These are phyloP conservation scores for Hyles euphorbiae DNA, from an alignment of 1,140 invertebrate species.

Conservation along the genomic window DNA sequence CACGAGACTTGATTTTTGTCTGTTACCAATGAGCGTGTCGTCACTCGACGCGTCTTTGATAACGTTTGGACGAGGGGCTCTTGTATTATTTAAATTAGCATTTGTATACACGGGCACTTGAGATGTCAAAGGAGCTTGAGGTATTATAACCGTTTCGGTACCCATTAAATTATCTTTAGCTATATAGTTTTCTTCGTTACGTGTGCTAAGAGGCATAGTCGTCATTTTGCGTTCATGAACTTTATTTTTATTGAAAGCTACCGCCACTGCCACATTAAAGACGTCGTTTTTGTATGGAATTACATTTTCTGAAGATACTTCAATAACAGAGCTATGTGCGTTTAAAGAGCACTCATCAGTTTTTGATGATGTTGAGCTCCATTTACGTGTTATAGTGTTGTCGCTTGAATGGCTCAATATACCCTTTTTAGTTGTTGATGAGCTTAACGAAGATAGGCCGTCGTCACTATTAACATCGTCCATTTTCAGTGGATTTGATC, in stretches of 20 bases:
- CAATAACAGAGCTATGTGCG: constrained; percentile 21
- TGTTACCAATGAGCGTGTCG: constrained; percentile 7
- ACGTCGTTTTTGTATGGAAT: constrained; percentile 29
- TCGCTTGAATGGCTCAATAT: constrained; percentile 32
- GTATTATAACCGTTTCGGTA: constrained; percentile 18
- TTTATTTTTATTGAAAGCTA: constrained; percentile 21
- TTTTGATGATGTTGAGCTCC: constrained; percentile 16
- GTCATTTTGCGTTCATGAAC: constrained; percentile 11
- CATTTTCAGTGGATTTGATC: constrained; percentile 8
- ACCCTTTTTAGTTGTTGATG: constrained; percentile 12
- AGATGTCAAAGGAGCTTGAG: constrained; percentile 14
- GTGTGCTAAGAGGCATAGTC: constrained; percentile 4
- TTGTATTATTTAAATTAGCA: neutral
- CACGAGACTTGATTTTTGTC: constrained; percentile 4
- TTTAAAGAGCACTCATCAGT: constrained; percentile 15
- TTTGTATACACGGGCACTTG: constrained; percentile 5
- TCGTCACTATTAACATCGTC: no score
- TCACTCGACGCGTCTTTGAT: constrained; percentile 4
- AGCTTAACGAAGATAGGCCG: constrained; percentile 4
- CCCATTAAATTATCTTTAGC: constrained; percentile 29
- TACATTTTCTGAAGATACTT: constrained; percentile 13
- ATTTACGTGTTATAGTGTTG: constrained; percentile 22
- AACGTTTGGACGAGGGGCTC: neutral
- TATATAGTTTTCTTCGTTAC: constrained; percentile 17
- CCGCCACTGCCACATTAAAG: constrained; percentile 40